A percentile compares a stretch with the other conserved stretches of the same genome.
These are phyloP conservation scores for Leucopternis melanops DNA, from an alignment of 2,113 vertebrate species.

Conservation along the genomic window DNA sequence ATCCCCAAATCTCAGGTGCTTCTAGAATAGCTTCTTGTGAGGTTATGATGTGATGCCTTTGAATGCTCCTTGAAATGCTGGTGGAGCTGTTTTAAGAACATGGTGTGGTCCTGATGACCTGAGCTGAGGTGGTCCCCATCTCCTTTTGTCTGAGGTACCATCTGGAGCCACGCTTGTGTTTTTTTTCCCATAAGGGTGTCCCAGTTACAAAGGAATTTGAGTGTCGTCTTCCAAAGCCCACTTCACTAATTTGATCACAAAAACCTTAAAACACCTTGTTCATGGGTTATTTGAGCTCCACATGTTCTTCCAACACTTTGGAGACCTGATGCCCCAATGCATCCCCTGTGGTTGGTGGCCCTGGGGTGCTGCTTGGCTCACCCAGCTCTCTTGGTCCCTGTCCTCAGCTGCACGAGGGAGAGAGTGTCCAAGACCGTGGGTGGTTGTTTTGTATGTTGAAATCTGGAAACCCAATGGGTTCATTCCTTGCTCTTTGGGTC, in stretches of 20 bases:
- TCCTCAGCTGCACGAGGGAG: not conserved
- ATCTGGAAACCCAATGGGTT: not conserved
- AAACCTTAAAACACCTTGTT: not conserved
- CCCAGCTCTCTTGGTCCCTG: accelerated
- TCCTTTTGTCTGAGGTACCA: not conserved
- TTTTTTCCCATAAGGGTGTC: not conserved
- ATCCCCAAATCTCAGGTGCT: not conserved
- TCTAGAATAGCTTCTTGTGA: not conserved
- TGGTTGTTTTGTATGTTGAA: not conserved
- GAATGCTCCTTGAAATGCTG: not conserved
- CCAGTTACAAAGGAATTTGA: not conserved
- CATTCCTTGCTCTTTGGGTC: not conserved
- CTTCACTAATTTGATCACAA: not conserved
- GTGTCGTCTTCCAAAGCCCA: not conserved
- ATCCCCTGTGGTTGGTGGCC: not conserved
- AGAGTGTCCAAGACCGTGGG: not conserved
- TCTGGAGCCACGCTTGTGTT: not conserved
- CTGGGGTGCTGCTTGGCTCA: not conserved
- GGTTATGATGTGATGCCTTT: accelerated
- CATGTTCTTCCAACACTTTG: not conserved
- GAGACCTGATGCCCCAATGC: not conserved
- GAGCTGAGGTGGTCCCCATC: not conserved
- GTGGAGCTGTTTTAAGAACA: not conserved
- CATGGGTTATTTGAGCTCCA: not conserved
- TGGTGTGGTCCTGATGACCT: not conserved